Conservation (phyloP, 2,888 invertebrate genomes). For the Xestia rhomboidea region DNA sequence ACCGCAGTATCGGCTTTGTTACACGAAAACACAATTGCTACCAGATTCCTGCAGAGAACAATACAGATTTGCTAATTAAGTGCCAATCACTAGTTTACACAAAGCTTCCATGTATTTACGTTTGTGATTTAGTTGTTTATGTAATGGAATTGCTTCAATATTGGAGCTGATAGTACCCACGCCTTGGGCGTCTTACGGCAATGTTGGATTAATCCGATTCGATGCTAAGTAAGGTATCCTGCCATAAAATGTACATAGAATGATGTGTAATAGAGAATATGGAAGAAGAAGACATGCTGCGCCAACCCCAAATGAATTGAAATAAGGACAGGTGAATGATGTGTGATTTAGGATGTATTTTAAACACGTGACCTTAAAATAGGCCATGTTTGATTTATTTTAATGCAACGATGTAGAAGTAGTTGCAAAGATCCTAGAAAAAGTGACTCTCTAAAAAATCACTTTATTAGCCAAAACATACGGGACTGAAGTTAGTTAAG, state of each 20-base stretch:
- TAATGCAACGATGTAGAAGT: neutral
- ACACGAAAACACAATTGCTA: conserved; percentile 42
- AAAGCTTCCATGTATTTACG: conserved; percentile 39
- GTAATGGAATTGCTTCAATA: conserved; percentile 30
- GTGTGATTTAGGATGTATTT: neutral
- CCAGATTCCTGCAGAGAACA: conserved; percentile 44
- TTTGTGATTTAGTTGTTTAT: conserved; percentile 37
- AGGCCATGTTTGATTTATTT: too few relatives aligned
- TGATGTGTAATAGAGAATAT: neutral
- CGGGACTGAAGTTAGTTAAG: too few relatives aligned
- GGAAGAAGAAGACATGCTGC: too few relatives aligned
- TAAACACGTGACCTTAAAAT: neutral
- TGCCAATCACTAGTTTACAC: conserved; percentile 49
- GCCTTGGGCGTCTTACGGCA: conserved; percentile 7
- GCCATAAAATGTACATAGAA: neutral
- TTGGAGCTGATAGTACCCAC: conserved; percentile 13
- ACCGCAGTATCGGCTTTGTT: conserved; percentile 37
- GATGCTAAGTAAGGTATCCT: neutral
- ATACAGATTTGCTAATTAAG: conserved; percentile 54
- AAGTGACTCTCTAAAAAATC: neutral
- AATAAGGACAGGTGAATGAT: too few relatives aligned
- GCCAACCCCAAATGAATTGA: too few relatives aligned
- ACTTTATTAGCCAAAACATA: neutral
- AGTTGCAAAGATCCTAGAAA: neutral
- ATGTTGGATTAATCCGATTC: conserved; percentile 9